Evolutionary conservation across 2,888 invertebrate genomes (phyloP).

Genomic region (Gisinianus flammeolus): DNA sequence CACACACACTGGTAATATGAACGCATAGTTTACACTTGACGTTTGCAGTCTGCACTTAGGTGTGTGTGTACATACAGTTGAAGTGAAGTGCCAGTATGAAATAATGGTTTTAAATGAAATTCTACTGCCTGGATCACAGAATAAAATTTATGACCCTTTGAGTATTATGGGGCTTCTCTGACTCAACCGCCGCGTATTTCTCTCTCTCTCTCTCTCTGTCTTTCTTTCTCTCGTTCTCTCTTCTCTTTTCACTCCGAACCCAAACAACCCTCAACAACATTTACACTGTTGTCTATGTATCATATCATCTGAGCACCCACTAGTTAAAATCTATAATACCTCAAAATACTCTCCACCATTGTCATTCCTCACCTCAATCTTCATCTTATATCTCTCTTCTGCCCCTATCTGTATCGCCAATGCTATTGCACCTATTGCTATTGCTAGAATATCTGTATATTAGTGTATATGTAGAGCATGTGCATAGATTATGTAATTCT

Average conservation of each 20-base stretch:
- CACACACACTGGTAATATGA: background rate
- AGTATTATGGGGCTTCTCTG: constrained; percentile 45
- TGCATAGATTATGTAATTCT: background rate
- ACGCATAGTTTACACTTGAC: constrained; percentile 29
- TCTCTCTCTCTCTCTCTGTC: constrained; percentile 33
- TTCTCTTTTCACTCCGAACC: constrained; percentile 28
- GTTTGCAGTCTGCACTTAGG: background rate
- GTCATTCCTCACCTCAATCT: background rate
- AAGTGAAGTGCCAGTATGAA: constrained; percentile 43
- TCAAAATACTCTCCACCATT: background rate
- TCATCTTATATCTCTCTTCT: background rate
- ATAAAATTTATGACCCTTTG: constrained; percentile 50
- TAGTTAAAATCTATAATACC: background rate
- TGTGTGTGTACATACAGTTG: background rate
- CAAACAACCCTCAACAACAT: constrained; percentile 39
- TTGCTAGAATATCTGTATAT: too few species aligned
- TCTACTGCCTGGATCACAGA: constrained; percentile 46
- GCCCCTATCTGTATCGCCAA: too few species aligned
- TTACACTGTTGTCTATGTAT: constrained; percentile 35
- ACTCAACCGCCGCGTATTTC: constrained; percentile 39
- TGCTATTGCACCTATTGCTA: background rate
- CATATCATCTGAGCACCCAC: constrained; percentile 22
- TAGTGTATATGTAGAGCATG: background rate
- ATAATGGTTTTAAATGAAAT: constrained; percentile 53
- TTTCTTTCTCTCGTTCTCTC: constrained; percentile 28